Evolutionary conservation across 2,888 invertebrate species (phyloP).

Genomic region (Acleris emargana): DNA sequence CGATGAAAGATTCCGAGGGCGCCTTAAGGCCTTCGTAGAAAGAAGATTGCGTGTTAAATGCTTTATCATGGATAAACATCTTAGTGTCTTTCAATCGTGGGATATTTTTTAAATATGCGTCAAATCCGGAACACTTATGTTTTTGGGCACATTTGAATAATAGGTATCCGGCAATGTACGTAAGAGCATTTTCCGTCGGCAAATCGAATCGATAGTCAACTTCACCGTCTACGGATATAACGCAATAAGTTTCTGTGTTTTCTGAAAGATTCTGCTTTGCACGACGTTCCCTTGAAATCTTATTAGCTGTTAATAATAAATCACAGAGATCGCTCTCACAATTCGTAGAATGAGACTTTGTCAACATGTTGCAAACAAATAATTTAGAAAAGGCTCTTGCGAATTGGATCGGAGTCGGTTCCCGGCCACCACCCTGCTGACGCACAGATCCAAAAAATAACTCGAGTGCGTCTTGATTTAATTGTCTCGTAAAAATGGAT

Average conservation of each 20-base stretch:
- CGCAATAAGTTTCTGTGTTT: neutral
- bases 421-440: neutral
- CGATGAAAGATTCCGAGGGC: constrained; percentile 1
- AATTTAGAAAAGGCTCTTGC: constrained; percentile 15
- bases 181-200: neutral
- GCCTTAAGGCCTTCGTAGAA: constrained; percentile 16
- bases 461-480: neutral
- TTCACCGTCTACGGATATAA: neutral
- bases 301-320: neutral
- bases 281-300: neutral
- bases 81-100: constrained; percentile 4
- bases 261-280: neutral
- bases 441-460: neutral
- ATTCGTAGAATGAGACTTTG: neutral
- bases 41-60: constrained; percentile 8
- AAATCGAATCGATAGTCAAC: constrained; percentile 5
- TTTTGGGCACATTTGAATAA: neutral
- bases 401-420: constrained; percentile 14
- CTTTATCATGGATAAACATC: constrained; percentile 7
- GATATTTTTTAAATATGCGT: neutral
- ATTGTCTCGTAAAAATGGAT: neutral
- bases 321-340: constrained; percentile 3
- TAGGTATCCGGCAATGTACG: neutral
- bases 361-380: constrained; percentile 8
- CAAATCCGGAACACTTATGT: constrained; percentile 10